These are phyloP conservation scores for Pluvialis apricaria DNA, from an alignment of 2,113 vertebrate genomes.

Conservation along the genomic window DNA sequence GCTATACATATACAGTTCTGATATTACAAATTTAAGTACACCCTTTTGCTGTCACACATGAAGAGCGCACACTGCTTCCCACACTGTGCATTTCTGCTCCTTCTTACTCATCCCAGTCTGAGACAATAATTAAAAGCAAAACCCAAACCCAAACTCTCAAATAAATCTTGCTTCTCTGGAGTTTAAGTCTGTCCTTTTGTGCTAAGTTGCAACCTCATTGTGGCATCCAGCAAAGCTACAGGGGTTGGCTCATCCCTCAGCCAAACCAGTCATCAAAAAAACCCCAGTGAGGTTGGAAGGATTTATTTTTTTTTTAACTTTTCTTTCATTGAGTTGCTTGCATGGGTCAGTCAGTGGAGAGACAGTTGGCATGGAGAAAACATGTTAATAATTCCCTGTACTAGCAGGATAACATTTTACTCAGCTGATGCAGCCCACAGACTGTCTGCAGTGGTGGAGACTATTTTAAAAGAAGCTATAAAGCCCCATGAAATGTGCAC, in stretches of 20 bases:
- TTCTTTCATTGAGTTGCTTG: background rate
- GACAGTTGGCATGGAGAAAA: background rate
- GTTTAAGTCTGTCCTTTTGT: background rate
- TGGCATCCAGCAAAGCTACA: background rate
- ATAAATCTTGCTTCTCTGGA: background rate
- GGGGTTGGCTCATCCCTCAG: background rate
- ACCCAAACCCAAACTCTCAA: background rate
- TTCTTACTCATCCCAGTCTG: background rate
- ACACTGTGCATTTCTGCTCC: background rate
- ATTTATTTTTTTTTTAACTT: background rate
- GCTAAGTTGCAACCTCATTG: background rate
- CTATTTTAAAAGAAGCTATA: slow-evolving; percentile 12
- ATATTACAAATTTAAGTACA: background rate
- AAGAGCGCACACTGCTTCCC: background rate
- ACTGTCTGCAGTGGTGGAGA: slow-evolving; percentile 1
- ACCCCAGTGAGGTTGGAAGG: background rate
- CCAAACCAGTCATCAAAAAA: background rate
- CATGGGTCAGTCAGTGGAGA: background rate
- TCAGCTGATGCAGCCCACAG: background rate
- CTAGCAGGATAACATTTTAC: background rate
- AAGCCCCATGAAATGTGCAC: background rate
- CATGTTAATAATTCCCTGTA: background rate
- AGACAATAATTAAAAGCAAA: background rate
- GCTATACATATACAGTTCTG: background rate
- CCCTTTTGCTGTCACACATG: background rate